A percentile compares a stretch with the other conserved stretches of the same genome.
Conservation (phyloP, 1,140 invertebrate genomes). For the Frieseomelitta varia region DNA sequence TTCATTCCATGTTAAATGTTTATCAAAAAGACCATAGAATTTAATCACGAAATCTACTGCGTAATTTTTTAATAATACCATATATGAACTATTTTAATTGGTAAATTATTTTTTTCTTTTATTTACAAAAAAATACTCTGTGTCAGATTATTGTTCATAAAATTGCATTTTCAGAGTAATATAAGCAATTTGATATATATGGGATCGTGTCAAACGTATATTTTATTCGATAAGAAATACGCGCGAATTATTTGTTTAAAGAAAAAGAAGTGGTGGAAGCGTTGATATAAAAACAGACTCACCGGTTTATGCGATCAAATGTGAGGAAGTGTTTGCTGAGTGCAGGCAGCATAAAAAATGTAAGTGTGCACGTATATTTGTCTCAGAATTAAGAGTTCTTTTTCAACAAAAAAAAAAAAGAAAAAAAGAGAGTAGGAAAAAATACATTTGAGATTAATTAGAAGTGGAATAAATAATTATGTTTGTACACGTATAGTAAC, state of each 20-base stretch:
- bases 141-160: background rate
- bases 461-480: background rate
- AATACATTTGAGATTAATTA: background rate
- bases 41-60: background rate
- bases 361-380: constrained; percentile 11
- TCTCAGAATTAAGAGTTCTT: background rate
- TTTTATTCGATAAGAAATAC: background rate
- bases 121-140: background rate
- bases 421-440: background rate
- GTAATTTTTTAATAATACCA: too few species aligned
- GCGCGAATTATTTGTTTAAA: constrained; percentile 18
- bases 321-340: constrained; percentile 46
- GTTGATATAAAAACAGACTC: constrained; percentile 58
- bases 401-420: background rate
- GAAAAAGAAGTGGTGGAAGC: constrained; percentile 34
- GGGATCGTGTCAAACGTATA: background rate
- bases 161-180: too few species aligned
- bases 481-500: background rate
- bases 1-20: background rate
- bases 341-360: constrained; percentile 21
- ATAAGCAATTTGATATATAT: background rate
- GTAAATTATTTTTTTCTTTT: background rate
- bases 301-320: constrained; percentile 50
- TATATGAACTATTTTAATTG: background rate
- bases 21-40: background rate